These are phyloP conservation scores for Atherinosoma microstoma DNA, from an alignment of 2,797 vertebrate genomes.

Conservation along the genomic window DNA sequence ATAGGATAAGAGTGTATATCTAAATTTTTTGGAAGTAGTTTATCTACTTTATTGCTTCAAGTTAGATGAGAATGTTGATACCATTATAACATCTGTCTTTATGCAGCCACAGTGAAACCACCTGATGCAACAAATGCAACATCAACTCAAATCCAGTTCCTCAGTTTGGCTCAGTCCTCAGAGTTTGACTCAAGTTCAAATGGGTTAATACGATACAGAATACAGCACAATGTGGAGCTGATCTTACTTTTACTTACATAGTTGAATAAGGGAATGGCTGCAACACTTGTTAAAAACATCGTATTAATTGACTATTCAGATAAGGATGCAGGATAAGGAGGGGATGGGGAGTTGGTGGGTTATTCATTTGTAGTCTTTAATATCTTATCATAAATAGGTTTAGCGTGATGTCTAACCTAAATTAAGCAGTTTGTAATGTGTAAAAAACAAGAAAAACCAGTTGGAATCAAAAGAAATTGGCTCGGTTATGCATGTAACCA, in stretches of 20 bases:
- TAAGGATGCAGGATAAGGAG: not conserved
- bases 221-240: no score
- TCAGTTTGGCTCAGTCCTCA: no score
- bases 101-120: not conserved
- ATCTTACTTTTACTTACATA: no score
- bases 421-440: not conserved
- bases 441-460: not conserved
- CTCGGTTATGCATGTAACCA: no score
- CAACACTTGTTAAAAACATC: no score
- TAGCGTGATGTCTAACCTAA: not conserved
- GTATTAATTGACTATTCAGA: no score
- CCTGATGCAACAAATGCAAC: not conserved
- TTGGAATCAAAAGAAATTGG: not conserved
- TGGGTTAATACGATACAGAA: not conserved
- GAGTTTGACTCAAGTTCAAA: not conserved
- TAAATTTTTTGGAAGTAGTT: not conserved
- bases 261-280: no score
- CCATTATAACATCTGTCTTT: not conserved
- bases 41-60: not conserved
- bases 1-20: not conserved
- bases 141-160: no score
- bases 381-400: not conserved
- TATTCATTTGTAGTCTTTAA: not conserved
- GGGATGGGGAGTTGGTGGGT: not conserved
- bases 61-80: not conserved